phyloP scores from a whole-genome alignment of 2,888 invertebrate genomes.

The Myopa tessellatipennis region DNA sequence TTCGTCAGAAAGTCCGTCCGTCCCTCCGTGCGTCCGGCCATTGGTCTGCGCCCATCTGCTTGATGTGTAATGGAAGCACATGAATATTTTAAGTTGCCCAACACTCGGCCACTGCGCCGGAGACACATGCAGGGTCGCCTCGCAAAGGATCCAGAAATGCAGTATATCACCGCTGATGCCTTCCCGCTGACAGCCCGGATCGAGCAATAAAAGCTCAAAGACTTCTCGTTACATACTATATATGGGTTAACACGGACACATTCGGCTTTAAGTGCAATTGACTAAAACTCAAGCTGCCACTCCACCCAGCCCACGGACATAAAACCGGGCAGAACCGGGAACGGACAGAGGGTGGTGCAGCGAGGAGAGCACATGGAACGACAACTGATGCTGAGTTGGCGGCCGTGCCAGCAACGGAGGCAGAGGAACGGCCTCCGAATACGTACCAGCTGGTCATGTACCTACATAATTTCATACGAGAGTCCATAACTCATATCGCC shows the following conservation, averaged over 20 bases:
- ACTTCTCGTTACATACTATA: conserved; percentile 16
- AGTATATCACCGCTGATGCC: conserved; percentile 31
- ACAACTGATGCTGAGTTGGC: too few species aligned
- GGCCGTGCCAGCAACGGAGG: too few species aligned
- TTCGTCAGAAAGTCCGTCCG: neutral
- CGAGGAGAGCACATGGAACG: too few species aligned
- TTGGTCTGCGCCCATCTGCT: conserved; percentile 40
- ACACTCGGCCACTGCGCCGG: conserved; percentile 45
- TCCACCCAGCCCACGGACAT: neutral
- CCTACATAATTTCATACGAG: conserved; percentile 42
- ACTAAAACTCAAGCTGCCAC: conserved; percentile 5
- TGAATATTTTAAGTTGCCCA: conserved; percentile 58
- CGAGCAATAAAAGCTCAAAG: conserved; percentile 51
- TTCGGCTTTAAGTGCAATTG: conserved; percentile 34
- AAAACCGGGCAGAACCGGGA: neutral
- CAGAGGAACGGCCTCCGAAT: conserved; percentile 1
- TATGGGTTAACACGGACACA: conserved; percentile 36
- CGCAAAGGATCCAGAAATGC: conserved; percentile 23
- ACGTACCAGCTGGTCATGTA: conserved; percentile 37
- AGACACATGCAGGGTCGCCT: neutral
- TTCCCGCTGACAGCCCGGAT: conserved; percentile 45
- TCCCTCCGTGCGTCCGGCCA: conserved; percentile 13
- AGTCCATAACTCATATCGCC: conserved; percentile 53
- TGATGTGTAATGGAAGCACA: conserved; percentile 54
- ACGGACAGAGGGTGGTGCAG: too few species aligned